phyloP scores from a whole-genome alignment of 2,797 vertebrate genomes.

The Enteromius anoplus region DNA sequence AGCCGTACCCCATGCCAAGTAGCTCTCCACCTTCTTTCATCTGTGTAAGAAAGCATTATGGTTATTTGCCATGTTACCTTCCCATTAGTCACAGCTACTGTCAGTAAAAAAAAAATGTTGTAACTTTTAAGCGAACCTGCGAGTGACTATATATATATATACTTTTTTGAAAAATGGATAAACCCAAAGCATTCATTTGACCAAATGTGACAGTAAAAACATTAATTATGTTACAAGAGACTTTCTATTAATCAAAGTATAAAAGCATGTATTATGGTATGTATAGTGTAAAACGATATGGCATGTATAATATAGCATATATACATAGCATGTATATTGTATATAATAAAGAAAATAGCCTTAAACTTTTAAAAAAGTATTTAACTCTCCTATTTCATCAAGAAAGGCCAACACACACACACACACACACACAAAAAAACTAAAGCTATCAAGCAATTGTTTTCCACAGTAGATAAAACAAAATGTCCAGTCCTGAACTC shows the following conservation, averaged over 20 bases:
- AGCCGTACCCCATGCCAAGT: neutral
- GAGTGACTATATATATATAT: no score
- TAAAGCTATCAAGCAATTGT: neutral
- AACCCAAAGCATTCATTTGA: neutral
- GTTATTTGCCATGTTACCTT: neutral
- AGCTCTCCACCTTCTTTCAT: slow-evolving; percentile 2
- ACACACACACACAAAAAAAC: no score
- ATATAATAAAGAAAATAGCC: no score
- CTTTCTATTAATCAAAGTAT: neutral
- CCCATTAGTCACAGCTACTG: neutral
- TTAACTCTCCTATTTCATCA: neutral
- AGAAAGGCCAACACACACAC: no score
- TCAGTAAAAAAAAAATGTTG: neutral
- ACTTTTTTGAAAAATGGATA: neutral
- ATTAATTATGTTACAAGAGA: neutral
- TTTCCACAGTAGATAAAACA: neutral
- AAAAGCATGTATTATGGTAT: neutral
- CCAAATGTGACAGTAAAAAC: neutral
- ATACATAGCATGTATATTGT: no score
- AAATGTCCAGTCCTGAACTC: neutral
- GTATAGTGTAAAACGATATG: no score
- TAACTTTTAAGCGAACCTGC: no score
- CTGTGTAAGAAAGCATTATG: neutral
- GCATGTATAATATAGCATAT: no score
- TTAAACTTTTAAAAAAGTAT: no score